Evolutionary conservation across 2,888 invertebrate species (phyloP).

Genomic region (Acanthosoma haemorrhoidale): DNA sequence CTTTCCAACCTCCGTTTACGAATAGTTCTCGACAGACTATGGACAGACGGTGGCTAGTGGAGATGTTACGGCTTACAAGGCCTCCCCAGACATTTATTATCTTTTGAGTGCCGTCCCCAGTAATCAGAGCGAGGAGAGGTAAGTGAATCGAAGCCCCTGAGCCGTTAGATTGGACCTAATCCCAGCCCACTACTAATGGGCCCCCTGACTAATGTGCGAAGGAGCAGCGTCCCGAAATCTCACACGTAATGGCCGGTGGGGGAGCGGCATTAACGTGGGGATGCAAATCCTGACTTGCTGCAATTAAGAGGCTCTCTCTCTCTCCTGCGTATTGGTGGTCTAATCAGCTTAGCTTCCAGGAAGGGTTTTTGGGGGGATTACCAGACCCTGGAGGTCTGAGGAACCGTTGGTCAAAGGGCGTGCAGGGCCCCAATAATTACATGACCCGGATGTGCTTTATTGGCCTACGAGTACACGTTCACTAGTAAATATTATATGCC

Average conservation of each 20-base stretch:
- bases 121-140: background rate
- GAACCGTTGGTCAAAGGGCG: background rate
- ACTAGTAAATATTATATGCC: no score
- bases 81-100: background rate
- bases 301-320: slow-evolving; percentile 18
- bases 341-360: slow-evolving; percentile 16
- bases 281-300: slow-evolving; percentile 28
- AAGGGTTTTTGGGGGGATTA: background rate
- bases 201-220: slow-evolving; percentile 4
- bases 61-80: background rate
- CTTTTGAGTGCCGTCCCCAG: background rate
- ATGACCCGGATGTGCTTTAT: background rate
- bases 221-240: no score
- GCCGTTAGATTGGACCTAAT: background rate
- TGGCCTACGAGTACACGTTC: no score
- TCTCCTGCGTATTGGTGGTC: slow-evolving; percentile 13
- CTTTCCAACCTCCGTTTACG: no score
- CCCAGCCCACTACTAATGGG: background rate
- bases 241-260: slow-evolving; percentile 3
- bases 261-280: background rate
- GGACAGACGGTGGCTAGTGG: no score
- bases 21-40: no score
- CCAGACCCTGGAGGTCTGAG: background rate
- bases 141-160: background rate
- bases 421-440: background rate